phyloP scores from a whole-genome alignment of 2,113 vertebrate species.

The Colossoma macropomum region DNA sequence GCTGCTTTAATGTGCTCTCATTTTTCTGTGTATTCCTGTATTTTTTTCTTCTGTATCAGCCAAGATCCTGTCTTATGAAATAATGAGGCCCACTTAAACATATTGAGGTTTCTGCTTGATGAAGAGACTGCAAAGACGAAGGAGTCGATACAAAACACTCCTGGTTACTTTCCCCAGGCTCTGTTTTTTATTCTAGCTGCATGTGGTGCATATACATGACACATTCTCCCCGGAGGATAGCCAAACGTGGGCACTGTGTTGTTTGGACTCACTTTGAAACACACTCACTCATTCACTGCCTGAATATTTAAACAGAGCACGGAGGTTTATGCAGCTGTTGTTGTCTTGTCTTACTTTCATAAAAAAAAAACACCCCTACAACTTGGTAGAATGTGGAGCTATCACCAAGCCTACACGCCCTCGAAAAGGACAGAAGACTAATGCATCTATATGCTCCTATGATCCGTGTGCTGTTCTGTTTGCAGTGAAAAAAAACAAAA shows the following conservation, averaged over 20 bases:
- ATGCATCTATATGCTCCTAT: not conserved
- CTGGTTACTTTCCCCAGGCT: not conserved
- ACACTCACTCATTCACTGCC: constrained; percentile 27
- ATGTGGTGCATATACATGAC: constrained; percentile 7
- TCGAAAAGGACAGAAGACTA: not conserved
- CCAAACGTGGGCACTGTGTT: constrained; percentile 24
- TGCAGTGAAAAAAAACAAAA: not conserved
- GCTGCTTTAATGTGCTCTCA: not conserved
- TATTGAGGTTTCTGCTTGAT: constrained; percentile 32
- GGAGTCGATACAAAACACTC: constrained; percentile 5
- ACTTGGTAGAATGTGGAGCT: not conserved
- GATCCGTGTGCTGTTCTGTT: not conserved
- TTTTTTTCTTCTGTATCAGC: not conserved
- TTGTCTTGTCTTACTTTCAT: not conserved
- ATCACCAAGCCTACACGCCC: not conserved
- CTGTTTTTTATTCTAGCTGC: constrained; percentile 1
- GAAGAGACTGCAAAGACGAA: not conserved
- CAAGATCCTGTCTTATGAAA: constrained; percentile 13
- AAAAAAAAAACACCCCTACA: not conserved
- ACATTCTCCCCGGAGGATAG: constrained; percentile 8
- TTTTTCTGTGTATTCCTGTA: not conserved
- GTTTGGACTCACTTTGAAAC: constrained; percentile 12
- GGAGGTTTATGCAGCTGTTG: constrained; percentile 4
- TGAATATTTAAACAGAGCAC: constrained; percentile 24
- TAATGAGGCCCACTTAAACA: constrained; percentile 5